Evolutionary conservation across 2,888 invertebrate genomes (phyloP).

Genomic region (Athrips mouffetella): DNA sequence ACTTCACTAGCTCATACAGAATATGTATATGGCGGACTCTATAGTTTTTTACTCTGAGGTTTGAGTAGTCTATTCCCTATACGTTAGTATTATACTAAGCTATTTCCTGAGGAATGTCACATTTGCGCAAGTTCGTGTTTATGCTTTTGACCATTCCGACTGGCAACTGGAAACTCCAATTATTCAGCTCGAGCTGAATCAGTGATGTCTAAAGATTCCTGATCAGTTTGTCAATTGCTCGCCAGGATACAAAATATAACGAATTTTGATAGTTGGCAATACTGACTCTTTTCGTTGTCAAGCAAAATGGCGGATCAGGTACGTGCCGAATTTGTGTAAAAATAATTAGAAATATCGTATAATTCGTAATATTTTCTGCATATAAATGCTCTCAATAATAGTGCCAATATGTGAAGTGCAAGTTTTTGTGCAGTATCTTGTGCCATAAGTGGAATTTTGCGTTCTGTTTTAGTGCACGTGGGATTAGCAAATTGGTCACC

Average conservation of each 20-base stretch:
- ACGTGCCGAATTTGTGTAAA: constrained; percentile 59
- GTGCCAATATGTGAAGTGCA: constrained; percentile 13
- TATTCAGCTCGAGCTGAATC: too few species aligned
- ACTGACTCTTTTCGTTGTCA: constrained; percentile 73
- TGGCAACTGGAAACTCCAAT: too few species aligned
- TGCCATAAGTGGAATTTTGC: constrained; percentile 42
- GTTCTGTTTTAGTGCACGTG: constrained; percentile 51
- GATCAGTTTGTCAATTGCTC: background rate
- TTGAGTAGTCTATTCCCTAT: too few species aligned
- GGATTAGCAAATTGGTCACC: constrained; percentile 23
- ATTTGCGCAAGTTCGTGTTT: too few species aligned
- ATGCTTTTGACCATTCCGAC: too few species aligned
- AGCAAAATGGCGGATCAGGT: constrained; percentile 91
- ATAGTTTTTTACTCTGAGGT: too few species aligned
- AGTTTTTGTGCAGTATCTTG: constrained; percentile 26
- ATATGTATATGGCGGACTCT: too few species aligned
- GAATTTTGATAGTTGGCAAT: constrained; percentile 29
- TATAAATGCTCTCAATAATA: constrained; percentile 22
- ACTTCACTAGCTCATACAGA: too few species aligned
- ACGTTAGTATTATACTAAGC: too few species aligned
- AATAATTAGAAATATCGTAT: constrained; percentile 32
- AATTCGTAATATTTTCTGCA: constrained; percentile 17
- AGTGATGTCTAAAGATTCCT: too few species aligned
- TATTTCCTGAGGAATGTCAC: too few species aligned
- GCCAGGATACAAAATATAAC: background rate